Conservation (phyloP, 2,888 invertebrate species). For the Argyresthia albistria region DNA sequence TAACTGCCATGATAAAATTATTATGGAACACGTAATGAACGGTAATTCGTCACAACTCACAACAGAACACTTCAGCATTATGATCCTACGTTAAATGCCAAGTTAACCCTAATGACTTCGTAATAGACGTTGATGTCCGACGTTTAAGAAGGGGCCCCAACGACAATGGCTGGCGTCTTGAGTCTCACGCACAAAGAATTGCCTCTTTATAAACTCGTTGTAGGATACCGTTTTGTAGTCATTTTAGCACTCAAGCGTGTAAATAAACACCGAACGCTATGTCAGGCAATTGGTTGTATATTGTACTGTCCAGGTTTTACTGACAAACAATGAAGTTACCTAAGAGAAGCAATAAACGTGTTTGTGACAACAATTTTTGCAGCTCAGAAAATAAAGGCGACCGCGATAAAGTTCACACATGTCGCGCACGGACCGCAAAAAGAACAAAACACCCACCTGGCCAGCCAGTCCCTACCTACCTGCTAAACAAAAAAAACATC, state of each 20-base stretch:
- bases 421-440: slow-evolving; percentile 37
- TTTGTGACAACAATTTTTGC: background rate
- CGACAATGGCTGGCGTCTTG: background rate
- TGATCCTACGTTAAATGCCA: slow-evolving; percentile 41
- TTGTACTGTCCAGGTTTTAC: too few species aligned
- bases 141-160: background rate
- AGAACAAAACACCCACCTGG: slow-evolving; percentile 46
- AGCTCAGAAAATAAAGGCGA: background rate
- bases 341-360: too few species aligned
- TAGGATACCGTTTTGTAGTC: background rate
- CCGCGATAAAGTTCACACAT: slow-evolving; percentile 55
- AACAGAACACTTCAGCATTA: slow-evolving; percentile 22
- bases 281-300: too few species aligned
- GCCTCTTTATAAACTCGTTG: background rate
- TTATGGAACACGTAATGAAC: slow-evolving; percentile 27
- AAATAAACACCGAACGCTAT: too few species aligned
- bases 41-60: slow-evolving; percentile 32
- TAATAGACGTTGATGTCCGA: slow-evolving; percentile 22
- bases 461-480: slow-evolving; percentile 47
- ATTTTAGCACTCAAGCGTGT: background rate
- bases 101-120: slow-evolving; percentile 31
- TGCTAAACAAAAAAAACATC: slow-evolving; percentile 46
- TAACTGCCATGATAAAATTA: slow-evolving; percentile 22
- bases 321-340: too few species aligned
- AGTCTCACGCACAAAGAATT: background rate